These are phyloP conservation scores for Anthonomus grandis DNA, from an alignment of 1,140 invertebrate genomes.

Conservation along the genomic window DNA sequence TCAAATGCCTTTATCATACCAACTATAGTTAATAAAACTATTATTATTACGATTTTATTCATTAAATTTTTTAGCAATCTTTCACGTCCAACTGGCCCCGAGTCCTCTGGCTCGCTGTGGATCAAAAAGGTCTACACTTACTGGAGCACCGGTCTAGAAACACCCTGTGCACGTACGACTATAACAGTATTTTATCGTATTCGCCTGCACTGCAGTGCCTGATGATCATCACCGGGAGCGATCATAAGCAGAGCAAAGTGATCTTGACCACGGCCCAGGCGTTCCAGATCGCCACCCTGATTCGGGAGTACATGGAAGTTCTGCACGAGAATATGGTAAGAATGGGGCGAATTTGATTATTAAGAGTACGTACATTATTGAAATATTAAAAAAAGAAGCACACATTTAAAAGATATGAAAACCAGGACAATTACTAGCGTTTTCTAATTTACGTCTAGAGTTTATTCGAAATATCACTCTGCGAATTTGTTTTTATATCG, in stretches of 20 bases:
- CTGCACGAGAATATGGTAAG: constrained; percentile 52
- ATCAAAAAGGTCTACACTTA: constrained; percentile 89
- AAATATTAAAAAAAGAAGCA: too few species aligned
- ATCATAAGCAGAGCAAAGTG: constrained; percentile 87
- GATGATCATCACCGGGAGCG: constrained; percentile 85
- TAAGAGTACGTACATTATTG: too few species aligned
- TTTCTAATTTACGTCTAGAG: too few species aligned
- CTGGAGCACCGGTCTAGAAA: constrained; percentile 84
- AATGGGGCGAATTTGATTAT: background rate
- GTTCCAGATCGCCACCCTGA: constrained; percentile 89
- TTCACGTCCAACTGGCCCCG: constrained; percentile 94
- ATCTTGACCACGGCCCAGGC: constrained; percentile 53
- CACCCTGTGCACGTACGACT: constrained; percentile 85
- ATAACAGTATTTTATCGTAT: constrained; percentile 80
- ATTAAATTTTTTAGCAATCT: constrained; percentile 68
- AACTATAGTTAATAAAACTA: too few species aligned
- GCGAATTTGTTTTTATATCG: too few species aligned
- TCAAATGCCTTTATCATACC: too few species aligned
- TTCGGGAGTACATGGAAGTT: constrained; percentile 87
- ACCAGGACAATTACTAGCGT: too few species aligned
- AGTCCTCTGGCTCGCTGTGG: constrained; percentile 86
- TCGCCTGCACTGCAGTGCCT: constrained; percentile 84
- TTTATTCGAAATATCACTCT: background rate
- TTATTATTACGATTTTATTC: too few species aligned
- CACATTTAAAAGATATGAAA: too few species aligned